Evolutionary conservation across 2,797 vertebrate species (phyloP).

Genomic region (Botia kubotai): DNA sequence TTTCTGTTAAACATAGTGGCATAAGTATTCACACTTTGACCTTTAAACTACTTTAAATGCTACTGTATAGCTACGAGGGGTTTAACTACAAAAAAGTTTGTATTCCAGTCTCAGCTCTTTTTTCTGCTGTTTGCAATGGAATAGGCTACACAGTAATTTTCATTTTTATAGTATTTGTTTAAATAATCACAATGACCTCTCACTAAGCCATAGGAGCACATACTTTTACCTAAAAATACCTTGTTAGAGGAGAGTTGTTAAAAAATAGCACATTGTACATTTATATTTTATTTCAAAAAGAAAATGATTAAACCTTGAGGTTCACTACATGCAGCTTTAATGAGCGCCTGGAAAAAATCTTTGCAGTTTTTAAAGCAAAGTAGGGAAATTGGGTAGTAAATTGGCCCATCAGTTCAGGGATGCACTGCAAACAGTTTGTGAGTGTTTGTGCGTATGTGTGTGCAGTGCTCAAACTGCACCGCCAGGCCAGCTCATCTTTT

Average conservation of each 20-base stretch:
- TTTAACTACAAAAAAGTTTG: too few species aligned
- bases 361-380: conserved; percentile 64
- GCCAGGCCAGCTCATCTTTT: conserved; percentile 70
- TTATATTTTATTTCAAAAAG: conserved; percentile 69
- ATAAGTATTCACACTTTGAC: too few species aligned
- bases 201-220: conserved; percentile 77
- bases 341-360: conserved; percentile 63
- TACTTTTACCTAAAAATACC: conserved; percentile 74
- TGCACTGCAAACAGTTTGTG: conserved; percentile 56
- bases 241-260: conserved; percentile 75
- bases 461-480: conserved; percentile 12
- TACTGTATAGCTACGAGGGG: too few species aligned
- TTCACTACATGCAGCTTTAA: conserved; percentile 67
- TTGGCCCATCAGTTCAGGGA: conserved; percentile 68
- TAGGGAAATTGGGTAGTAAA: conserved; percentile 61
- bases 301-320: conserved; percentile 75
- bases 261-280: conserved; percentile 70
- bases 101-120: conserved; percentile 65
- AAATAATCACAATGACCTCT: conserved; percentile 77
- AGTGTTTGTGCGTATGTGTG: background rate
- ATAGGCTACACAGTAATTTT: conserved; percentile 77
- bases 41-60: background rate
- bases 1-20: background rate
- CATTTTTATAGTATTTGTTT: conserved; percentile 78
- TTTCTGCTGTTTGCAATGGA: conserved; percentile 73